These are phyloP conservation scores for Antheraea pernyi DNA, from an alignment of 1,140 invertebrate species.

Conservation along the genomic window DNA sequence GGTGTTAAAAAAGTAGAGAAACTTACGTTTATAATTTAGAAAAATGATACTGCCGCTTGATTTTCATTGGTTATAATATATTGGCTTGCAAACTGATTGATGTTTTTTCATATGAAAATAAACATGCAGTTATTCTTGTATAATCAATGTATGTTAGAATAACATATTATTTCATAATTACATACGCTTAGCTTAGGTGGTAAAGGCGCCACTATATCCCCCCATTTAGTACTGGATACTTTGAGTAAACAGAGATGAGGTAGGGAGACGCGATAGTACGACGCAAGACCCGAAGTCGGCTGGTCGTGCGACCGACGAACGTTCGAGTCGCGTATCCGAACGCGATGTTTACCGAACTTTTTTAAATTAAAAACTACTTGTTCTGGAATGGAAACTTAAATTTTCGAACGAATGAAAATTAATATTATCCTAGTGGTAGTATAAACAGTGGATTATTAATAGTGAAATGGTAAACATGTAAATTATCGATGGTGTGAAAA, in stretches of 20 bases:
- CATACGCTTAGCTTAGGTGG: constrained; percentile 23
- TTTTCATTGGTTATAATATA: too few species aligned
- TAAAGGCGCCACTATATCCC: constrained; percentile 60
- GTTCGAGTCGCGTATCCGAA: constrained; percentile 26
- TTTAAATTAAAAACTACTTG: constrained; percentile 46
- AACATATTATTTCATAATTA: constrained; percentile 25
- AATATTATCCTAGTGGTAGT: constrained; percentile 20
- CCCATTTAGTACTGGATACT: constrained; percentile 52
- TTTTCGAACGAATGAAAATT: constrained; percentile 15
- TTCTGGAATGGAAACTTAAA: constrained; percentile 23
- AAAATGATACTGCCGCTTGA: too few species aligned
- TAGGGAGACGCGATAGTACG: constrained; percentile 68
- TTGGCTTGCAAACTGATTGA: too few species aligned
- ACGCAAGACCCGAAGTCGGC: constrained; percentile 51
- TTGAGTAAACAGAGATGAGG: constrained; percentile 68
- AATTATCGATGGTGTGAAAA: constrained; percentile 58
- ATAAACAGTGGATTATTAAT: constrained; percentile 23
- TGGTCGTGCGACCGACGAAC: constrained; percentile 48
- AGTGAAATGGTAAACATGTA: constrained; percentile 63
- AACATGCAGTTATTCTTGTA: too few species aligned
- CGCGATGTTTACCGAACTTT: constrained; percentile 57
- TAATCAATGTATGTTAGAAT: constrained; percentile 47
- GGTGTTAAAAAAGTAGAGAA: too few species aligned
- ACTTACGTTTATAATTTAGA: too few species aligned
- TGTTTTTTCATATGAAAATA: too few species aligned